Base-by-base conservation (phyloP, 2,113 vertebrate genomes). In the Corythornis vintsioides region DNA sequence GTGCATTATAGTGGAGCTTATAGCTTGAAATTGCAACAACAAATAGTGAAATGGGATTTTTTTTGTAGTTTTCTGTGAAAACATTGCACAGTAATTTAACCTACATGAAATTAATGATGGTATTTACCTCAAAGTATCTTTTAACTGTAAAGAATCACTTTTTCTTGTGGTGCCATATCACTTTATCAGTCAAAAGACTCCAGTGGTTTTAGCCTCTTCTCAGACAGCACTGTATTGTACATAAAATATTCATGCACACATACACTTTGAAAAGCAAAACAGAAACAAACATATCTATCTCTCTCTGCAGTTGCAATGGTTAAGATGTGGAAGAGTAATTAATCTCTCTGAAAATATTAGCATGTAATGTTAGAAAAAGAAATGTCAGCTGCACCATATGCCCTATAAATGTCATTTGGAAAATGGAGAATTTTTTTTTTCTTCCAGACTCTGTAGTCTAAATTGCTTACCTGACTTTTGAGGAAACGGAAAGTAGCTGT, bases 261-360 rank as follows among this genome's bases (percentile, higher is more conserved):
- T 79, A 72, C 17, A 15, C 28, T 25, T 76, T 61, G 35, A 82
- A 89, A 95, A 92, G 21, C 33, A 92, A 78, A 93, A 13, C 31
- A 64, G 28, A 83, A 86, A 43, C 33, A 77, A 78, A 70, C 57
- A 26, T 59, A 85, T 89, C 50, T 78, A 13, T 76, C 52, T 92
- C 50, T 55, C 16, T 47, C 40, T 73, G 52, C 25, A 69, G 29
- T 42, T 79, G 56, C 29, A 89, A 22, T 70, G 50, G 55, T 52
- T 84, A 66, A 94, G 48, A 57, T 52, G 38, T 59, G 22, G 33
- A 93, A 87, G 55, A 87, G 52, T 90, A 96, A 95, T 87, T 92
- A 22, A 56, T 43, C 20, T 33, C 11, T 91, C 67, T 52, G 70
- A 93, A 95, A 91, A 92, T 83, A 96, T 74, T 83, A 79, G 3